phyloP scores from a whole-genome alignment of 2,888 invertebrate species.

The Cryptophagus acutangulus region DNA sequence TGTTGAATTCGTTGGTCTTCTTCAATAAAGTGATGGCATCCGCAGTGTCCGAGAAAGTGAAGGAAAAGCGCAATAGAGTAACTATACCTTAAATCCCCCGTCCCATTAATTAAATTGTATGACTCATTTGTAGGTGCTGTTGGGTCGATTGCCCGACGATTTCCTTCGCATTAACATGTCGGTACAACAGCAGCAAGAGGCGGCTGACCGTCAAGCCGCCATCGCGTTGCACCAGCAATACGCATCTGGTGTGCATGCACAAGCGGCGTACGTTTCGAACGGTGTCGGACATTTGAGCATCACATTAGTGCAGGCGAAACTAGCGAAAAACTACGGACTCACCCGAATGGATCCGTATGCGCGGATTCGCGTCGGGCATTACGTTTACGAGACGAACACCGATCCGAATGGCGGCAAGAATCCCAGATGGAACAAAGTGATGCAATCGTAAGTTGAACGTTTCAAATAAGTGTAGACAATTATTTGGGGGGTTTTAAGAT shows the following conservation, averaged over 20 bases:
- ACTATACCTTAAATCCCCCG: constrained; percentile 20
- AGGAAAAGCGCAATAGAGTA: constrained; percentile 43
- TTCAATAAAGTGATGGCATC: constrained; percentile 39
- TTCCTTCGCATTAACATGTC: constrained; percentile 62
- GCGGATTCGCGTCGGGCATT: constrained; percentile 85
- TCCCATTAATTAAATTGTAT: too few relatives aligned
- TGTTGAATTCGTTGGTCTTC: too few relatives aligned
- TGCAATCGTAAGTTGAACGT: constrained; percentile 67
- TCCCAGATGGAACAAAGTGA: constrained; percentile 93
- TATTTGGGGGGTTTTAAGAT: constrained; percentile 48
- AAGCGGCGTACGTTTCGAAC: constrained; percentile 43
- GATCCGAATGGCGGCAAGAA: constrained; percentile 92
- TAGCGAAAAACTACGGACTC: constrained; percentile 91
- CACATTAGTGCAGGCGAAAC: constrained; percentile 84
- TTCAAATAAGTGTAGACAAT: neutral
- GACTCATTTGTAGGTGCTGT: constrained; percentile 62
- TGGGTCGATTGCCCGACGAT: constrained; percentile 74
- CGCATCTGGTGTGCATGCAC: constrained; percentile 43
- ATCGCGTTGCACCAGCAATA: constrained; percentile 66
- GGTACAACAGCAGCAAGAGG: constrained; percentile 62
- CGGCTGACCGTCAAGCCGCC: constrained; percentile 74
- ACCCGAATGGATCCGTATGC: constrained; percentile 97
- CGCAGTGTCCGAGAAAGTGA: constrained; percentile 44
- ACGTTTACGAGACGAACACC: constrained; percentile 93
- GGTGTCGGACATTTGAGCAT: constrained; percentile 71